phyloP scores from a whole-genome alignment of 2,797 vertebrate genomes.

The Rhynchotus rufescens region DNA sequence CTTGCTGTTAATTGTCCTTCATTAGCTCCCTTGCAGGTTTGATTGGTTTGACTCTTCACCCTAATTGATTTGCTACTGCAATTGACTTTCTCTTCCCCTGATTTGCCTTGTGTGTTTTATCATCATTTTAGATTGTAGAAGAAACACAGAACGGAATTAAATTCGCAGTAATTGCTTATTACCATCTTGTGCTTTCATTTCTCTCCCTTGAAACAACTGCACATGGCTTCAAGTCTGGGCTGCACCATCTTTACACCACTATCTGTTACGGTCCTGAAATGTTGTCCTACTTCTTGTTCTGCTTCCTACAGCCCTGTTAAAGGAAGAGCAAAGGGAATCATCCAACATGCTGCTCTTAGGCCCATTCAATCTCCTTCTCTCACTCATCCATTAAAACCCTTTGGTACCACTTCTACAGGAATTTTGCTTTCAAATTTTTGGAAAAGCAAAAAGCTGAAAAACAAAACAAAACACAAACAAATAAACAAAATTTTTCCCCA shows the following conservation, averaged over 20 bases:
- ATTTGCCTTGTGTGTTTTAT: slow-evolving; percentile 53
- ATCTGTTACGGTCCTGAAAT: background rate
- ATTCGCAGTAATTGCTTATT: slow-evolving; percentile 63
- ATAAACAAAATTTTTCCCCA: no score
- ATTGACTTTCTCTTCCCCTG: slow-evolving; percentile 67
- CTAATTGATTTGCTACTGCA: slow-evolving; percentile 71
- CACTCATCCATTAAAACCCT: background rate
- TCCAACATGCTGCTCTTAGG: rapidly evolving
- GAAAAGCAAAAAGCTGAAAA: background rate
- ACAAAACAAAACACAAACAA: no score
- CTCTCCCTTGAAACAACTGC: background rate
- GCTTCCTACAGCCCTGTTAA: background rate
- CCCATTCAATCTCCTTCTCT: background rate
- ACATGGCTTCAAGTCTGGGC: background rate
- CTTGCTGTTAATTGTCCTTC: slow-evolving; percentile 68
- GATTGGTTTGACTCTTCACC: slow-evolving; percentile 71
- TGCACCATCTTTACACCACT: background rate
- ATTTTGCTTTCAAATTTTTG: background rate
- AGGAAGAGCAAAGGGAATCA: background rate
- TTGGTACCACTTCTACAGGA: background rate
- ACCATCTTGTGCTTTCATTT: slow-evolving; percentile 31
- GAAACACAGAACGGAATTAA: slow-evolving; percentile 63
- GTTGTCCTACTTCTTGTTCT: background rate
- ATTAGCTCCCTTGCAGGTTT: slow-evolving; percentile 66
- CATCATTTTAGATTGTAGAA: slow-evolving; percentile 44